Base-by-base conservation (phyloP, 2,113 vertebrate species). In the Bujurquina vittata region DNA sequence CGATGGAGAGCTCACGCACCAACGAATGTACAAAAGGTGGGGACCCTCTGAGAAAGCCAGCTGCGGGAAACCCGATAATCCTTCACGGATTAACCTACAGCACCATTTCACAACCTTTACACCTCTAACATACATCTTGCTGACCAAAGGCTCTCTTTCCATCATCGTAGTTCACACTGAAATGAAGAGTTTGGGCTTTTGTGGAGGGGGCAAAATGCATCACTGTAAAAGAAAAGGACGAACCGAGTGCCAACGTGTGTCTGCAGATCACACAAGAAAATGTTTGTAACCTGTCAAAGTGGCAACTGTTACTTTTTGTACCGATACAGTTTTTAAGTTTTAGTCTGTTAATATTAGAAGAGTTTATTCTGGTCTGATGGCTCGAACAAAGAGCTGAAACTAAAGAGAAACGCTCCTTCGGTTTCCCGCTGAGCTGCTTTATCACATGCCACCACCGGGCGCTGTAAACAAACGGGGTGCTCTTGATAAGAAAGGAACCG, bases 371-470 rank as follows among this genome's bases (percentile, higher is more conserved):
- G 63, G 63, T 49, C 23, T 49, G 40, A 29, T 7, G 46, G 15
- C 26, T 67, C 14, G 22, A 49, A 49, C 63, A 67, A 1, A 69
- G 15, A 69, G 65, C 23, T 0, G 10, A 69, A 29, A 29, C 40
- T 11, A 67, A 69, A 31, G 65, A 72, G 43, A 52, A 72, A 72
- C 3, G 2, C 0, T 46, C 23, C 43, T 52, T 69, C 26, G 23
- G 23, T 69, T 49, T 69, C 17, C 26, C 49, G 52, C 49, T 31
- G 65, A 72, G 65, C 65, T 31, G 65, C 43, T 72, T 67, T 67
- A 67, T 67, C 40, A 67, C 46, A 49, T 67, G 22, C 40, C 63
- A 29, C 63, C 63, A 67, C 63, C 43, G 40, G 46, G 63, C 5
- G 40, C 9, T 49, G 63, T 29, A 49, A 49, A 37, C 22, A 49